Evolutionary conservation across 2,888 invertebrate species (phyloP).

Genomic region (Cenopis cana): DNA sequence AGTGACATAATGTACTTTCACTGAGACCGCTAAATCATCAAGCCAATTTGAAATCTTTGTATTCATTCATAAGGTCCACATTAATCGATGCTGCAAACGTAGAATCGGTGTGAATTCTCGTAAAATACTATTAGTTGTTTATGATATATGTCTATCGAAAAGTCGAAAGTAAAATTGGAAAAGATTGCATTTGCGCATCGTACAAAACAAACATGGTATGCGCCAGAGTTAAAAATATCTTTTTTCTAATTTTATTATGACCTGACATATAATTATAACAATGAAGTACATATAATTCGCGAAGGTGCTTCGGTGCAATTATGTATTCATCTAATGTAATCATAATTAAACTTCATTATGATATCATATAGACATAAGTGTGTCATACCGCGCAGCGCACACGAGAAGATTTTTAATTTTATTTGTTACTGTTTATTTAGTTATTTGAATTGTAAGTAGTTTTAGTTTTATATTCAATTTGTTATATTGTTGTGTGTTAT

Average conservation of each 20-base stretch:
- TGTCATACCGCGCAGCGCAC: too few relatives aligned
- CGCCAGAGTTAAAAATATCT: background rate
- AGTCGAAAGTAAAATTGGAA: constrained; percentile 1
- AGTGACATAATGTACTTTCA: constrained; percentile 75
- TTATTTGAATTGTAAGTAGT: too few relatives aligned
- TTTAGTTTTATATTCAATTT: too few relatives aligned
- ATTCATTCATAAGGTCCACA: background rate
- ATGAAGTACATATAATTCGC: too few relatives aligned
- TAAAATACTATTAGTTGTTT: constrained; percentile 15
- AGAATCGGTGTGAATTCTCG: constrained; percentile 13
- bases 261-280: too few relatives aligned
- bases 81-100: background rate
- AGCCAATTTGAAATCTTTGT: constrained; percentile 21
- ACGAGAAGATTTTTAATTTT: too few relatives aligned
- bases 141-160: background rate
- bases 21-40: constrained; percentile 48
- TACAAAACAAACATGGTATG: background rate
- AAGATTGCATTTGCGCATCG: background rate
- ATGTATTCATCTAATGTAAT: background rate
- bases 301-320: background rate
- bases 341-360: constrained; percentile 1
- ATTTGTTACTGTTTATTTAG: too few relatives aligned
- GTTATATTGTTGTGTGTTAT: too few relatives aligned
- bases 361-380: too few relatives aligned
- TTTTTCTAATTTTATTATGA: background rate